Conservation (phyloP, 2,888 invertebrate genomes). For the Leptothorax acervorum region DNA sequence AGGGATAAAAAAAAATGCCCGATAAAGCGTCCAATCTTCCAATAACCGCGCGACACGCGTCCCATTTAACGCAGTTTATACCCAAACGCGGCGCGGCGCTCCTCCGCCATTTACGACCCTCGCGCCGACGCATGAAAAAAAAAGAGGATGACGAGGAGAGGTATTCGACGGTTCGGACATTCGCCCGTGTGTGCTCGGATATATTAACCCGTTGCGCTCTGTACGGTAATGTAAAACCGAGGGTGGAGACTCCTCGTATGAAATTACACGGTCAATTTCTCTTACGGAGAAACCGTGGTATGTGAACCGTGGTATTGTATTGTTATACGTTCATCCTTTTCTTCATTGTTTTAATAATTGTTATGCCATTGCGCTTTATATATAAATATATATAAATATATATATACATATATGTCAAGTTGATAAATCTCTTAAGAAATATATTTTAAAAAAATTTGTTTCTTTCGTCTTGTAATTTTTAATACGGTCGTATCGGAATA, state of each 20-base stretch:
- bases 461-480: not conserved
- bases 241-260: not conserved
- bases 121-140: not conserved
- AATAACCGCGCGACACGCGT: constrained; percentile 42
- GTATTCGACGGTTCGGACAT: constrained; percentile 9
- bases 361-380: not conserved
- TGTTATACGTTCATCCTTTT: not conserved
- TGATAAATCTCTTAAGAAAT: not conserved
- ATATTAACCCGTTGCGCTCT: constrained; percentile 25
- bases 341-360: constrained; percentile 13
- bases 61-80: constrained; percentile 33
- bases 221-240: not conserved
- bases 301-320: not conserved
- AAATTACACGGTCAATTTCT: constrained; percentile 12
- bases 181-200: not conserved
- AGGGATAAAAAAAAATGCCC: constrained; percentile 25
- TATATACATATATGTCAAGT: not conserved
- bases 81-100: not conserved
- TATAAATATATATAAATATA: not conserved
- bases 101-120: constrained; percentile 9
- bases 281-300: not conserved
- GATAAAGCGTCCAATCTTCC: constrained; percentile 19
- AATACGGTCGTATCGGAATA: not conserved
- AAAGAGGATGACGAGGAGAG: too few species aligned
- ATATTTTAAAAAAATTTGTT: not conserved